phyloP scores from a whole-genome alignment of 2,797 vertebrate genomes.

The Fringilla coelebs region DNA sequence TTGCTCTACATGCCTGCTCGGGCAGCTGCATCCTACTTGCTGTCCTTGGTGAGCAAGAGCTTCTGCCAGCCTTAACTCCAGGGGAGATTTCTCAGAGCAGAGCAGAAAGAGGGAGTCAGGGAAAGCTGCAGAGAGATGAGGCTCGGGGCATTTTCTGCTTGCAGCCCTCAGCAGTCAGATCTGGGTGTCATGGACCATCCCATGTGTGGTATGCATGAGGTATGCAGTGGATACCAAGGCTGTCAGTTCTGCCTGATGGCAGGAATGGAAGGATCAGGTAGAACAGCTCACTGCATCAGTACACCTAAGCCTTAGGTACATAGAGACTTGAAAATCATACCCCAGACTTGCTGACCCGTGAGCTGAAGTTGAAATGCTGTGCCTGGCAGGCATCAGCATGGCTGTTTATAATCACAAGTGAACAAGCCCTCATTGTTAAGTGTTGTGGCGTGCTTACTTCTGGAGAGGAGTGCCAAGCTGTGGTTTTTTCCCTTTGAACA shows the following conservation, averaged over 20 bases:
- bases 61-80: background rate
- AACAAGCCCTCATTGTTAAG: background rate
- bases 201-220: background rate
- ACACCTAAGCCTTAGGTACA: background rate
- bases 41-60: background rate
- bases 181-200: background rate
- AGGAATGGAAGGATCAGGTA: background rate
- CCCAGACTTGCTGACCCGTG: background rate
- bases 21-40: background rate
- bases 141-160: background rate
- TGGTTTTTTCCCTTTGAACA: background rate
- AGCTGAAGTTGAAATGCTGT: background rate
- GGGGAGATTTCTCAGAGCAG: background rate
- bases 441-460: background rate
- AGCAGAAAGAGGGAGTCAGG: background rate
- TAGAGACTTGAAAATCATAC: background rate
- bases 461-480: background rate
- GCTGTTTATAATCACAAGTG: constrained; percentile 3
- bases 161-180: background rate
- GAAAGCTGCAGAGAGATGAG: background rate
- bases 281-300: background rate
- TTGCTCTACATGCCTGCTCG: background rate
- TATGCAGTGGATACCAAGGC: background rate
- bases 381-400: background rate
- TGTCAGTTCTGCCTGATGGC: background rate